Evolutionary conservation across 2,797 vertebrate species (phyloP).

Genomic region (Sciurus carolinensis): DNA sequence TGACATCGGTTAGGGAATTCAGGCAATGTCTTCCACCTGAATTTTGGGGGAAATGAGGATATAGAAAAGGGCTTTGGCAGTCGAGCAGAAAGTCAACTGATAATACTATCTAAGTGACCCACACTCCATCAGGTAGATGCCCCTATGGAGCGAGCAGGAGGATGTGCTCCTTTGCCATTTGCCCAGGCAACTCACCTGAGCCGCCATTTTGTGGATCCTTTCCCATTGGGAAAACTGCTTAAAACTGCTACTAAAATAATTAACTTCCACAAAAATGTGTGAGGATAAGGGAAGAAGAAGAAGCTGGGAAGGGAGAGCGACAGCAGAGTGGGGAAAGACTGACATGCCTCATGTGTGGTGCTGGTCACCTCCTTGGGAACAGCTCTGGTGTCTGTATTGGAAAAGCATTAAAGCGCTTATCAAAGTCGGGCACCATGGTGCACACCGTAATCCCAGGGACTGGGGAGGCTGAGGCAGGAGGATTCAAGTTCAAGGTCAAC

Average conservation of each 20-base stretch:
- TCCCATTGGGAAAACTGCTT: accelerated
- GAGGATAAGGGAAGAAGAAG: no score
- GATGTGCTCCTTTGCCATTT: background rate
- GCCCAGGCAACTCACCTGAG: no score
- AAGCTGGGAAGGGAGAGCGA: no score
- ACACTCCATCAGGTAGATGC: accelerated
- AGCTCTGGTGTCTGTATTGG: background rate
- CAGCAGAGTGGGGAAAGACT: no score
- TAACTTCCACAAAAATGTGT: background rate
- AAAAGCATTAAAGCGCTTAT: background rate
- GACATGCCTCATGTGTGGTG: background rate
- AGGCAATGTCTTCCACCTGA: background rate
- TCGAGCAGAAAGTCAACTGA: background rate
- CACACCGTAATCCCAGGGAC: background rate
- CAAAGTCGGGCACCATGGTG: background rate
- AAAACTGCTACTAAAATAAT: background rate
- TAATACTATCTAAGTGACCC: no score
- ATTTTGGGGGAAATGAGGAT: background rate
- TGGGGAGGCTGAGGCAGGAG: background rate
- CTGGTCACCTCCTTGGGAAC: background rate
- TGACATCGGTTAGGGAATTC: background rate
- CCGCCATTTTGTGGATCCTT: background rate
- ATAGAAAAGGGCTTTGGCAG: background rate
- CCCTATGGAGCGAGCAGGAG: background rate
- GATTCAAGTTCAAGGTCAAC: background rate